Percentiles rank a stretch among this genome's conserved stretches.
phyloP scores from a whole-genome alignment of 1,140 invertebrate genomes.

The Chymomyza costata region DNA sequence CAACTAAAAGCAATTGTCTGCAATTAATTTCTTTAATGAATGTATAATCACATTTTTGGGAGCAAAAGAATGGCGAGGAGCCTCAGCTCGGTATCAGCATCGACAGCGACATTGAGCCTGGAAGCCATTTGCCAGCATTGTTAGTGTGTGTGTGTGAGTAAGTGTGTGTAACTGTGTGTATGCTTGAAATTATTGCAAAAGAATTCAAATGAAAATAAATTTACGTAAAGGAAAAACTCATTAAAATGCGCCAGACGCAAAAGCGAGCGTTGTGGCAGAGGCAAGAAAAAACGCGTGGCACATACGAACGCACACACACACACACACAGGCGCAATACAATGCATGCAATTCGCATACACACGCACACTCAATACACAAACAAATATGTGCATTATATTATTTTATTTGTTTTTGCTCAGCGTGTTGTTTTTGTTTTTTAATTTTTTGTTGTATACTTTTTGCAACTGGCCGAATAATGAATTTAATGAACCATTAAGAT shows the following conservation, averaged over 20 bases:
- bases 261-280: constrained; percentile 23
- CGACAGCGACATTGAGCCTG: constrained; percentile 28
- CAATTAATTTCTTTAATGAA: constrained; percentile 72
- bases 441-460: constrained; percentile 31
- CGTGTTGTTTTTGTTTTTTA: constrained; percentile 6
- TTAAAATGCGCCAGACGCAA: constrained; percentile 60
- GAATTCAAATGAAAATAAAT: constrained; percentile 72
- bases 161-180: constrained; percentile 14
- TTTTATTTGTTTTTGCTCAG: constrained; percentile 43
- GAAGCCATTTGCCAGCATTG: constrained; percentile 43
- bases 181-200: constrained; percentile 51
- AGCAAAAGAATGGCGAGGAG: constrained; percentile 12
- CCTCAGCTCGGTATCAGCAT: too few species aligned
- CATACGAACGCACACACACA: constrained; percentile 3
- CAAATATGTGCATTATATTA: constrained; percentile 59
- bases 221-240: constrained; percentile 71
- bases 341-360: constrained; percentile 17
- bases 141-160: too few species aligned
- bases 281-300: too few species aligned
- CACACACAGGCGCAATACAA: neutral
- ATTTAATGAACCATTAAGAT: constrained; percentile 73
- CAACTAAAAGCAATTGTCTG: constrained; percentile 53
- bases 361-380: constrained; percentile 6
- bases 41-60: constrained; percentile 70
- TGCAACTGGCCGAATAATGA: constrained; percentile 58